A percentile compares a stretch with the other conserved stretches of the same genome.
Evolutionary conservation across 2,888 invertebrate species (phyloP).

Genomic region (Rhaphigaster nebulosa): DNA sequence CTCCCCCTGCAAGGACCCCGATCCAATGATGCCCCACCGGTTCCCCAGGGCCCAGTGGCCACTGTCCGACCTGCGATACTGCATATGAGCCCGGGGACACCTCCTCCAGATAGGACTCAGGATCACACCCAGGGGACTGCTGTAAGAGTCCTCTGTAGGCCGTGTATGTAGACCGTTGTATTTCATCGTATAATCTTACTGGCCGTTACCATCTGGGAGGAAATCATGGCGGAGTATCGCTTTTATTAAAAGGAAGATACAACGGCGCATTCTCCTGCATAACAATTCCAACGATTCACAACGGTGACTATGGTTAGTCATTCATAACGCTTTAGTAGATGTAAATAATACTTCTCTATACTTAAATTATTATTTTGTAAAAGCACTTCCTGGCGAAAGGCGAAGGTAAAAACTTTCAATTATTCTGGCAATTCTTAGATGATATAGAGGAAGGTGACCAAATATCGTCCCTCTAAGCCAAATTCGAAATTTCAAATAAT

Average conservation of each 20-base stretch:
- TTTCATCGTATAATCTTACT: constrained; percentile 8
- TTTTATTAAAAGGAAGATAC: not conserved
- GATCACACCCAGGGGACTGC: not conserved
- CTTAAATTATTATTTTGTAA: not conserved
- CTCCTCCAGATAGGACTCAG: not conserved
- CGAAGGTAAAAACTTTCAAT: too few relatives aligned
- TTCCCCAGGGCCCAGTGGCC: constrained; percentile 42
- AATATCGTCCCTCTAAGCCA: too few relatives aligned
- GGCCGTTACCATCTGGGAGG: not conserved
- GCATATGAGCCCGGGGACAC: constrained; percentile 40
- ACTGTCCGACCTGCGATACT: constrained; percentile 54
- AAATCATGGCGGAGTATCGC: not conserved
- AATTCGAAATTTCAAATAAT: too few relatives aligned
- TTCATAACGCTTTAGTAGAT: not conserved
- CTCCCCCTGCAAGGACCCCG: not conserved
- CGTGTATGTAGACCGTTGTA: not conserved
- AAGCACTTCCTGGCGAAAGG: too few relatives aligned
- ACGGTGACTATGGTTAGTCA: not conserved
- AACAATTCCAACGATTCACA: not conserved
- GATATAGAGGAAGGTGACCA: too few relatives aligned
- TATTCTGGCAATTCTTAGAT: too few relatives aligned
- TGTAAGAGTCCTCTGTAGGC: not conserved
- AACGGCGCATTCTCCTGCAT: not conserved
- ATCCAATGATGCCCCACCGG: constrained; percentile 46
- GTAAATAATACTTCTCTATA: not conserved